Evolutionary conservation across 2,113 vertebrate species (phyloP).

Genomic region (Oxyruncus cristatus): DNA sequence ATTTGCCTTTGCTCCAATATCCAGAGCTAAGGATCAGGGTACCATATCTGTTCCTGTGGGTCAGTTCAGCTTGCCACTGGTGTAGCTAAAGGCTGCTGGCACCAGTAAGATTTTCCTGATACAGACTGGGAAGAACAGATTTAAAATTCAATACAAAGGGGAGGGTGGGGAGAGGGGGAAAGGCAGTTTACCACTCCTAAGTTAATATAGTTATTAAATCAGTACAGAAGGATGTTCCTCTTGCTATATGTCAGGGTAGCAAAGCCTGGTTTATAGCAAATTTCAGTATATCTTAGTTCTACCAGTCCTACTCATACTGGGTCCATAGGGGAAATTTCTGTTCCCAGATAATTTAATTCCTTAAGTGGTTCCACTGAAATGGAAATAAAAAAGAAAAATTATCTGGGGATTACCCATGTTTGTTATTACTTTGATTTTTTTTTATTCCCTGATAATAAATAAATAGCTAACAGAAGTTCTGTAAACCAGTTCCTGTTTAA

Average conservation of each 20-base stretch:
- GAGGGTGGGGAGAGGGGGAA: not conserved
- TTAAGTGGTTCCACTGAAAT: not conserved
- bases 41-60: not conserved
- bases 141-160: not conserved
- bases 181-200: not conserved
- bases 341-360: not conserved
- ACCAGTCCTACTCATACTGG: not conserved
- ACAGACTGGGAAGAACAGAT: constrained; percentile 13
- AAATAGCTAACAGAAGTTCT: not conserved
- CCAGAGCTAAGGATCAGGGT: not conserved
- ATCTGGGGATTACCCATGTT: not conserved
- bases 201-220: not conserved
- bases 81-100: not conserved
- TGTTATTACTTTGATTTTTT: not conserved
- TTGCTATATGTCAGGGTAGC: not conserved
- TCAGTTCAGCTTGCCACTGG: not conserved
- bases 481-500: not conserved
- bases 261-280: not conserved
- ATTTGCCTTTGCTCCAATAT: not conserved
- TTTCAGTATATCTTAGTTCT: not conserved
- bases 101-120: not conserved
- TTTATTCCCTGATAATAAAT: not conserved
- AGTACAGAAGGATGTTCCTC: not conserved
- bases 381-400: not conserved
- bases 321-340: not conserved